These are phyloP conservation scores for Rhynchomys soricoides DNA, from an alignment of 2,113 vertebrate species.

Conservation along the genomic window DNA sequence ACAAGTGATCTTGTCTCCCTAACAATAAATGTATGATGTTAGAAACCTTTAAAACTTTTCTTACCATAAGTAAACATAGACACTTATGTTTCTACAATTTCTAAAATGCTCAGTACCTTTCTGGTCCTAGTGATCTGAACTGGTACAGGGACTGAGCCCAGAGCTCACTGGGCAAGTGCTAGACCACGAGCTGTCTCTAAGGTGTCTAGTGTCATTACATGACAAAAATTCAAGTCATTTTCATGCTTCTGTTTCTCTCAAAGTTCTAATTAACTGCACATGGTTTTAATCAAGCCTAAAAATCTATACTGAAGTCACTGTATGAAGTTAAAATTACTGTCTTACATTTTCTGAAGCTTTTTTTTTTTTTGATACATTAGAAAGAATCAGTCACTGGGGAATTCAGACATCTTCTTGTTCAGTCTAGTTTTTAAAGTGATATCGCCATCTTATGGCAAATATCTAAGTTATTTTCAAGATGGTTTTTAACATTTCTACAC, in stretches of 20 bases:
- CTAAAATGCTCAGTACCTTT: not conserved
- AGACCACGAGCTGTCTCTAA: not conserved
- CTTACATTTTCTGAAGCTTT: not conserved
- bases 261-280: not conserved
- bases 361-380: conserved; percentile 11
- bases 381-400: conserved; percentile 16
- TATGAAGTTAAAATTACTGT: conserved; percentile 38
- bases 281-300: conserved; percentile 33
- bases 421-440: not conserved
- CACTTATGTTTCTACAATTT: conserved; percentile 24
- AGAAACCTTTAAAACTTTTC: not conserved
- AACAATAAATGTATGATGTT: not conserved
- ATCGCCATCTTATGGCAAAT: not conserved
- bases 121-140: not conserved
- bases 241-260: not conserved
- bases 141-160: no score
- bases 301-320: not conserved
- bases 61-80: not conserved
- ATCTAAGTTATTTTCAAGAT: conserved; percentile 3
- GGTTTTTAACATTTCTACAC: not conserved
- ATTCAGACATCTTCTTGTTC: not conserved
- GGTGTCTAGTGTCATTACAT: not conserved
- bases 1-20: not conserved
- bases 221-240: conserved; percentile 41
- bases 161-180: not conserved